Base-by-base conservation (phyloP, 2,888 invertebrate genomes). In the Amiota communis region DNA sequence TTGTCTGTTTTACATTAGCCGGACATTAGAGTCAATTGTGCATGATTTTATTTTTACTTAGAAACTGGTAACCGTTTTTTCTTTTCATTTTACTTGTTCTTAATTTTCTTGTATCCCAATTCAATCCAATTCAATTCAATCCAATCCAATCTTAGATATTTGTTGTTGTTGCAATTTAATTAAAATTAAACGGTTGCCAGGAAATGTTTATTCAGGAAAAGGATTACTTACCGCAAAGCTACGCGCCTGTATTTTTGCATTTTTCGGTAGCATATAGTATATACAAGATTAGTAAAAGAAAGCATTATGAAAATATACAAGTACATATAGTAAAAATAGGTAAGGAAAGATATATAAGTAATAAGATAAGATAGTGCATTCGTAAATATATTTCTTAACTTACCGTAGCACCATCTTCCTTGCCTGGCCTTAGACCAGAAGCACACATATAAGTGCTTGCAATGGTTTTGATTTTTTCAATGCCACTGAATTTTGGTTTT, bases 401-500 rank as follows among this genome's bases (percentile, higher is more conserved):
- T 90, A 95, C 95, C 86, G 91, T 91, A 68, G 91, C 91, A 74
- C 93, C 92, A 78, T 95, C 95, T 87, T 96, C 96, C 81, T 96
- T 95, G 15, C 96, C 97, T 0, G 97, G 97, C 71, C 95, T 92
- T 17, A 99, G 90, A 0, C 99, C 99, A 0, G 97, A 96, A 0
- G 98, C 98, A 67, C 98, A 94, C 98, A 99, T 99, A 87, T 99
- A 99, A 0, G 98, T 98, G 89, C 97, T 98, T 13, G 98, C 98
- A 74, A 99, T 98, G 0, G 98, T 99, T 90, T 99, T 99, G 72
- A 99, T 99, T 90, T 99, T 99, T 90, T 99, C 99, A 81, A 99
- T 97, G 79, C 95, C 94, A 87, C 97, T 97, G 90, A 96, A 98
- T 87, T 98, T 98, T 0, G 97, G 97, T 87, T 98, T 98, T 65